A percentile compares a stretch with the other conserved stretches of the same genome.
Conservation (phyloP, 2,797 vertebrate species). For the Helicolenus hilgendorfi region DNA sequence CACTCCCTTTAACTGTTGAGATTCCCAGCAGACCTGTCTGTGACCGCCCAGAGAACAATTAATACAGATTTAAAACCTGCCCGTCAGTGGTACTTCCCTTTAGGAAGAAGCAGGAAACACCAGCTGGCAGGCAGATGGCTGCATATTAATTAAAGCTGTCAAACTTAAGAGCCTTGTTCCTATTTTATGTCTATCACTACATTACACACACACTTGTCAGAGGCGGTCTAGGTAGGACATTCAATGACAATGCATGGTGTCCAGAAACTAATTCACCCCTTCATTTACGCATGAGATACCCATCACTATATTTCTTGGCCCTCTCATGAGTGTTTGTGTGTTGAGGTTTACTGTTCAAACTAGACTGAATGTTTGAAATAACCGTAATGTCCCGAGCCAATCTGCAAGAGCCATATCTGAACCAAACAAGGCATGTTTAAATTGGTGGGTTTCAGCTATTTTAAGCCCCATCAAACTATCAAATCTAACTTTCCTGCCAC, state of each 20-base stretch:
- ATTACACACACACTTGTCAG: conserved; percentile 39
- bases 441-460: neutral
- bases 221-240: conserved; percentile 12
- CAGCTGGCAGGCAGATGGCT: conserved; percentile 56
- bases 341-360: neutral
- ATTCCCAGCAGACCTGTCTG: neutral
- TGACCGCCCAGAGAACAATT: conserved; percentile 32
- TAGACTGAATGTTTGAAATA: neutral
- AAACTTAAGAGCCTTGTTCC: conserved; percentile 46
- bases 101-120: conserved; percentile 46
- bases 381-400: neutral
- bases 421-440: neutral
- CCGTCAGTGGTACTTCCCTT: conserved; percentile 48
- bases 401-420: neutral
- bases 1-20: neutral
- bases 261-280: neutral
- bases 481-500: neutral
- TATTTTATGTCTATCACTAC: conserved; percentile 45
- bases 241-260: conserved; percentile 38
- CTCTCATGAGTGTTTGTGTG: neutral
- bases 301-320: neutral
- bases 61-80: conserved; percentile 51
- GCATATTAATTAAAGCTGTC: conserved; percentile 69
- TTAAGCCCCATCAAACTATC: neutral
- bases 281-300: neutral